Evolutionary conservation across 1,140 invertebrate species (phyloP).

Genomic region (Marisa cornuarietis): DNA sequence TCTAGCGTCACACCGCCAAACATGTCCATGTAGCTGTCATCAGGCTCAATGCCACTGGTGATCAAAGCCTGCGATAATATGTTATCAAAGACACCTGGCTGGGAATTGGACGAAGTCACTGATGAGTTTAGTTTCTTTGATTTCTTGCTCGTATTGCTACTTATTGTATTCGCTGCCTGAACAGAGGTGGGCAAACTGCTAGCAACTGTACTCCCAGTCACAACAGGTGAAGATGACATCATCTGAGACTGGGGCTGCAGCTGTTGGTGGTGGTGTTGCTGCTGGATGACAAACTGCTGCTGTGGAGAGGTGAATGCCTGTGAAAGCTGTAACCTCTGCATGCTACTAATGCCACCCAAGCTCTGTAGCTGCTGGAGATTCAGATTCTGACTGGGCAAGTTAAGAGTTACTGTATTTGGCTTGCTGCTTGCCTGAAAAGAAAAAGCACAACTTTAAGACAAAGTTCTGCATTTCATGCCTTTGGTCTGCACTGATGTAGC

Average conservation of each 20-base stretch:
- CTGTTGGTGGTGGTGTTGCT: constrained; percentile 16
- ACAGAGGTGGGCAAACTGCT: not conserved
- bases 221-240: not conserved
- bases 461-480: not conserved
- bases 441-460: not conserved
- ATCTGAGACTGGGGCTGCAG: constrained; percentile 12
- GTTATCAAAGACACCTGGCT: not conserved
- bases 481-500: not conserved
- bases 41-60: constrained; percentile 16
- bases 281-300: constrained; percentile 18
- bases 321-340: constrained; percentile 40
- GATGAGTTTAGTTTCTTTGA: constrained; percentile 11
- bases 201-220: not conserved
- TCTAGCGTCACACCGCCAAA: no score
- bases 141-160: constrained; percentile 5
- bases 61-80: constrained; percentile 22
- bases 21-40: no score
- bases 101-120: not conserved
- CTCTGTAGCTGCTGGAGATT: constrained; percentile 35
- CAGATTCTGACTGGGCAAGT: constrained; percentile 40
- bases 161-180: not conserved
- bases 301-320: constrained; percentile 25
- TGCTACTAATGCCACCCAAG: constrained; percentile 8
- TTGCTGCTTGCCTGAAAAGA: constrained; percentile 17
- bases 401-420: constrained; percentile 42